Conservation (phyloP, 2,888 invertebrate genomes). For the Eremobia ochroleuca region DNA sequence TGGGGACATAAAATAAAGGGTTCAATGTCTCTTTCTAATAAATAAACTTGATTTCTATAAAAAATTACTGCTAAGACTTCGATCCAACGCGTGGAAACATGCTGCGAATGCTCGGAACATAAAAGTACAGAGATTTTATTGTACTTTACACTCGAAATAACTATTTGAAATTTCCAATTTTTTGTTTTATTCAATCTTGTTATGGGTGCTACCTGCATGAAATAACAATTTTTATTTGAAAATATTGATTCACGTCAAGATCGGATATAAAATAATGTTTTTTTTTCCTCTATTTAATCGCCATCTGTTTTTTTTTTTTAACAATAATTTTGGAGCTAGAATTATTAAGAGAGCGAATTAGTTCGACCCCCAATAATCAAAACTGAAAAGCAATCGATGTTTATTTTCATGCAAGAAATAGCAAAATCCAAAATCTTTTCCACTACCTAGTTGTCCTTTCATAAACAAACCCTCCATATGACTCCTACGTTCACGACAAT, state of each 20-base stretch:
- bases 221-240: not conserved
- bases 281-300: not conserved
- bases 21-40: conserved; percentile 22
- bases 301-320: not conserved
- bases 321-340: not conserved
- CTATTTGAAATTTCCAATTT: not conserved
- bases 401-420: not conserved
- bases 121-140: conserved; percentile 12
- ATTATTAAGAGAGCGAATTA: not conserved
- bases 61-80: not conserved
- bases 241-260: not conserved
- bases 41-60: conserved; percentile 9
- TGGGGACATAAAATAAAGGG: conserved; percentile 33
- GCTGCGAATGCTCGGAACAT: conserved; percentile 2
- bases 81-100: conserved; percentile 23
- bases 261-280: not conserved
- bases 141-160: not conserved
- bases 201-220: not conserved
- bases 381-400: not conserved
- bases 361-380: not conserved
- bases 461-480: not conserved
- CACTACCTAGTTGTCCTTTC: not conserved
- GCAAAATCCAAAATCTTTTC: not conserved
- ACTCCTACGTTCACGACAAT: conserved; percentile 40
- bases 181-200: not conserved